Evolutionary conservation across 1,140 invertebrate species (phyloP).

Genomic region (Hestina assimilis): DNA sequence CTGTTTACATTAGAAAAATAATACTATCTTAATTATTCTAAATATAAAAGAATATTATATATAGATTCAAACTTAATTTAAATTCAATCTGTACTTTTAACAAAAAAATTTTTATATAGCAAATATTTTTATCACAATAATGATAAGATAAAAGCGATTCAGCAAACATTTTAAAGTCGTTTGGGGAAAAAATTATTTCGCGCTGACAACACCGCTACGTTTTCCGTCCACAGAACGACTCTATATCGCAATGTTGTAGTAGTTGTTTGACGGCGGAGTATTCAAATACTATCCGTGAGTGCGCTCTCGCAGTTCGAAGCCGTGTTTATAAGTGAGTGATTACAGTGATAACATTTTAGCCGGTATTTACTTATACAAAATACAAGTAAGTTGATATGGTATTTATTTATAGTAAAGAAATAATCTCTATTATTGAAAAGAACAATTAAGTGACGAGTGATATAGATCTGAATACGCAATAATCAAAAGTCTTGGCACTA

Average conservation of each 20-base stretch:
- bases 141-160: neutral
- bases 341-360: conserved; percentile 35
- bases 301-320: conserved; percentile 16
- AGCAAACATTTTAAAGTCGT: neutral
- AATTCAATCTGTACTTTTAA: too few relatives aligned
- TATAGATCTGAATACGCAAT: neutral
- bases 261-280: conserved; percentile 35
- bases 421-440: too few relatives aligned
- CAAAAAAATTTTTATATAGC: too few relatives aligned
- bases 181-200: neutral
- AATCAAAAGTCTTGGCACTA: conserved; percentile 17
- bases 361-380: conserved; percentile 1
- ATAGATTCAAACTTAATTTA: too few relatives aligned
- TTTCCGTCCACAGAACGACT: conserved; percentile 18
- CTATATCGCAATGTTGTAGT: conserved; percentile 19
- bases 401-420: neutral
- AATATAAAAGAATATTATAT: too few relatives aligned
- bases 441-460: too few relatives aligned
- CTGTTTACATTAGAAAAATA: too few relatives aligned
- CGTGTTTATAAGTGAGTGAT: conserved; percentile 36
- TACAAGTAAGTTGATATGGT: conserved; percentile 14
- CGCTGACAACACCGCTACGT: conserved; percentile 39
- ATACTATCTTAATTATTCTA: too few relatives aligned
- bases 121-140: neutral
- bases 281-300: conserved; percentile 35